These are phyloP conservation scores for Sitobion miscanthi DNA, from an alignment of 1,140 invertebrate species.

Conservation along the genomic window DNA sequence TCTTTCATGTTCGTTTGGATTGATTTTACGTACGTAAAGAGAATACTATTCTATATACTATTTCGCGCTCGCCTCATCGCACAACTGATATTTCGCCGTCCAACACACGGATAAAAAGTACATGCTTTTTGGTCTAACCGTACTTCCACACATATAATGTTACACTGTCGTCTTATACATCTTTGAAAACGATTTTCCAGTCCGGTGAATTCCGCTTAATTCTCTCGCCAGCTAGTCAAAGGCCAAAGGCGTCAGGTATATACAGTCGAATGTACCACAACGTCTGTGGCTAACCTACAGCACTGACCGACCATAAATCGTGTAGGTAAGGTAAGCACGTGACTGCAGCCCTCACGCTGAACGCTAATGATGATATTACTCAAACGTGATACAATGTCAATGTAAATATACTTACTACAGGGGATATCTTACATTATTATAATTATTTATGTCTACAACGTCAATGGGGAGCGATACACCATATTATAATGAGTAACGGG, in stretches of 20 bases:
- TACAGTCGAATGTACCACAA: neutral
- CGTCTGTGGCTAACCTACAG: neutral
- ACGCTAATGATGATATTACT: neutral
- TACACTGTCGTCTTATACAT: neutral
- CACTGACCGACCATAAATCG: neutral
- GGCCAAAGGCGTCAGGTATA: neutral
- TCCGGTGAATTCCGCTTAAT: neutral
- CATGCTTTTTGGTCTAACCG: neutral
- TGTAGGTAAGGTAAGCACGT: neutral
- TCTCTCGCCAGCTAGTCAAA: neutral
- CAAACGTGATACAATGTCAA: neutral
- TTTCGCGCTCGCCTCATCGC: neutral
- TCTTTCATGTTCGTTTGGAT: constrained; percentile 14
- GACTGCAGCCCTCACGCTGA: neutral
- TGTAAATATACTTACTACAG: neutral
- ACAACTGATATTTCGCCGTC: neutral
- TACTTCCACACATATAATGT: neutral
- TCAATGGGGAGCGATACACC: neutral
- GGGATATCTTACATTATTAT: neutral
- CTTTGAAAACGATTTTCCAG: constrained; percentile 2
- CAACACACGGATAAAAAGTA: neutral
- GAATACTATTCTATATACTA: neutral
- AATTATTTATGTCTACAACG: neutral
- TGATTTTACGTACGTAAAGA: neutral
- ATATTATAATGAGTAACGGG: neutral